A percentile compares a stretch with the other conserved stretches of the same genome.
These are phyloP conservation scores for Sminthurides aquaticus DNA, from an alignment of 2,888 invertebrate species.

Conservation along the genomic window DNA sequence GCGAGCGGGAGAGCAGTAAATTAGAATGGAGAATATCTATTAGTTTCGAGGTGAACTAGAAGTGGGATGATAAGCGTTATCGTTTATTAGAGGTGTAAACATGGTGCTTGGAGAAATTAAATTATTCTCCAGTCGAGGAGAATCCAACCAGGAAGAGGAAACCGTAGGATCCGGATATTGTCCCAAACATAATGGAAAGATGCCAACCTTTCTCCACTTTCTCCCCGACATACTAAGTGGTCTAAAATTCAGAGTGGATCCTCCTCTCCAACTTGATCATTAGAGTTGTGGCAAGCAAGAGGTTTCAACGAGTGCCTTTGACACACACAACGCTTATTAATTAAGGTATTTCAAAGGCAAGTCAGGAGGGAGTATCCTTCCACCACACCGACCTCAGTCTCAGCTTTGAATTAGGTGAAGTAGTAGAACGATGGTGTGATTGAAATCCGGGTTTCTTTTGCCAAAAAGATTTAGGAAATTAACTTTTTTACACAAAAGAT, in stretches of 20 bases:
- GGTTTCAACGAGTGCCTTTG: background rate
- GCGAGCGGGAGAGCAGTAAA: background rate
- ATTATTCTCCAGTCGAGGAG: background rate
- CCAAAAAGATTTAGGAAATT: background rate
- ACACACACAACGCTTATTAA: background rate
- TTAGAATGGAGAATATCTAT: background rate
- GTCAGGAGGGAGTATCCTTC: background rate
- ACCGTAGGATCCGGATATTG: no score
- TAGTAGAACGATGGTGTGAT: background rate
- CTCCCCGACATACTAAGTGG: background rate
- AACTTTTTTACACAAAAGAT: background rate
- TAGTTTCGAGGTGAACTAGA: background rate
- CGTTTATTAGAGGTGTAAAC: constrained; percentile 9
- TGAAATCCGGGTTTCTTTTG: background rate
- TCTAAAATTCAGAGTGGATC: no score
- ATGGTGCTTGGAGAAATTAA: constrained; percentile 6
- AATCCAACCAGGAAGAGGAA: background rate
- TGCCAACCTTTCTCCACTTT: background rate
- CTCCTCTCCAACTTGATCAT: no score
- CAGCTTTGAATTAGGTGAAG: background rate
- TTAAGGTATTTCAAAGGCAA: background rate
- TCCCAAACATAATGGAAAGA: background rate
- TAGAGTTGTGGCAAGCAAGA: no score
- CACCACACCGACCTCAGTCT: background rate
- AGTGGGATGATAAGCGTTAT: constrained; percentile 9